Base-by-base conservation (phyloP, 2,888 invertebrate genomes). In the Caenorhabditis wallacei region DNA sequence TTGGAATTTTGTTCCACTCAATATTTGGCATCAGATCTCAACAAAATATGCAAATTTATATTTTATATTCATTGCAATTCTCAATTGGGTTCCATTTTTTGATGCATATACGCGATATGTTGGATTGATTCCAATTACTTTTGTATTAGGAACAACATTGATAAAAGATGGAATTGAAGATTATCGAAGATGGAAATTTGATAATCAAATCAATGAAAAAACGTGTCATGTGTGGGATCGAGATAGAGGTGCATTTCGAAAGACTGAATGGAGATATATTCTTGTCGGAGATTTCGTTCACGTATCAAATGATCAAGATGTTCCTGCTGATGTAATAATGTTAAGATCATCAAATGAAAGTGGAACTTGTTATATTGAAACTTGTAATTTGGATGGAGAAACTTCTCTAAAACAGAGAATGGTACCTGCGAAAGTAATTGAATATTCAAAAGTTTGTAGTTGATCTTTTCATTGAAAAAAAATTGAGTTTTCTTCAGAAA, bases 161-260 rank as follows among this genome's bases (percentile, higher is more conserved):
- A 95, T 97, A 91, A 98, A 87, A 64, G 98, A 98, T 94, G 97
- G 96, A 91, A 97, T 97, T 93, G 98, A 98, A 94, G 98, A 98
- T 93, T 88, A 96, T 71, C 94, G 97, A 81, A 94, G 98, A 91
- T 95, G 96, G 91, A 95, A 95, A 54, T 96, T 97, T 74, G 98
- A 98, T 93, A 96, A 95, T 92, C 94, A 97, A 90, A 96, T 98
- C 90, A 98, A 98, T 93, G 96, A 96, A 92, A 95, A 95, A 59
- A 95, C 95, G 64, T 97, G 97, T 93, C 94, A 97, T 92, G 96
- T 97, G 76, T 98, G 89, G 90, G 88, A 89, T 76, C 54, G 80
- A 59, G 85, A 81, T 53, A 22, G 76, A 43, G 48, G 80, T n/a
- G 53, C 76, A 7, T 90, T 89, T 70, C 86, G 90, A 18, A 89